phyloP scores from a whole-genome alignment of 2,113 vertebrate genomes.

The Labeo catla region DNA sequence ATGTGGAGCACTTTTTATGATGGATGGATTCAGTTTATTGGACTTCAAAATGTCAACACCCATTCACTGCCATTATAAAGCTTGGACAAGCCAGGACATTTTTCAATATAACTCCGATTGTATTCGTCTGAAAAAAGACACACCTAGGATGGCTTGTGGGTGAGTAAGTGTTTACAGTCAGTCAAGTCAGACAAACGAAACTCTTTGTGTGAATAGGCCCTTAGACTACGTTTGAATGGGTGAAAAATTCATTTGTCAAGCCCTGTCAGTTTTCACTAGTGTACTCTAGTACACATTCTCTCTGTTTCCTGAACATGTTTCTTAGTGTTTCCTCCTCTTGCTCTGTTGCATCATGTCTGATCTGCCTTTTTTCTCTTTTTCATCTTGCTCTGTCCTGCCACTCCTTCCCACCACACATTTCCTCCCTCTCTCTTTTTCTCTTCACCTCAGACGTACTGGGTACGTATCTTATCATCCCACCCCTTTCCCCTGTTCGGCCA shows the following conservation, averaged over 20 bases:
- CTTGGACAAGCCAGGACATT: no score
- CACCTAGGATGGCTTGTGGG: no score
- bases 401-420: conserved; percentile 47
- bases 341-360: conserved; percentile 71
- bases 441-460: conserved; percentile 85
- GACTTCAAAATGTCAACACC: no score
- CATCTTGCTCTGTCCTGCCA: conserved; percentile 67
- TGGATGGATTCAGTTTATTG: no score
- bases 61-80: no score
- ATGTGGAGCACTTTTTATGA: no score
- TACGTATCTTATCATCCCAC: conserved; percentile 77
- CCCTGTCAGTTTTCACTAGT: neutral
- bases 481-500: conserved; percentile 59
- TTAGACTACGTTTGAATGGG: neutral
- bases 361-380: conserved; percentile 68
- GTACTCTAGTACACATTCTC: conserved; percentile 27
- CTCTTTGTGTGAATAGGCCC: neutral
- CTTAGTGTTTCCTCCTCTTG: conserved; percentile 43
- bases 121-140: no score
- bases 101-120: no score
- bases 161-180: no score
- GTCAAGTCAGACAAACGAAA: no score
- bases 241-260: neutral
- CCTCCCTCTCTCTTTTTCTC: conserved; percentile 49
- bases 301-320: conserved; percentile 51